phyloP scores from a whole-genome alignment of 1,140 invertebrate genomes.

The Drosophila kohkoa region DNA sequence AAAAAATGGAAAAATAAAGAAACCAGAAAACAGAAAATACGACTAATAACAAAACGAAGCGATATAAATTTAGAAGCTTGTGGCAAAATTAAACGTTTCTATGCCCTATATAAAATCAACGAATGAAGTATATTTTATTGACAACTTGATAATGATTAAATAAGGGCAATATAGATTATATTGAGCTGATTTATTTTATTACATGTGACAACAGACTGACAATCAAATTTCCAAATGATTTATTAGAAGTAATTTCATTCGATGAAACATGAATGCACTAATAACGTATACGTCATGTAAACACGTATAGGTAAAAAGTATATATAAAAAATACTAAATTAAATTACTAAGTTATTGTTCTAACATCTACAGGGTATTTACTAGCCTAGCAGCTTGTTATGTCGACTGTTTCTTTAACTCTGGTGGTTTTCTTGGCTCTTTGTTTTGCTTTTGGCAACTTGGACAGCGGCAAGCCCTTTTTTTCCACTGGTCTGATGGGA shows the following conservation, averaged over 20 bases:
- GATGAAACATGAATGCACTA: too few species aligned
- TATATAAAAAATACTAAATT: too few species aligned
- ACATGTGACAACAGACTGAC: too few species aligned
- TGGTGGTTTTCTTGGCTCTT: constrained; percentile 33
- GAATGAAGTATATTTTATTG: constrained; percentile 13
- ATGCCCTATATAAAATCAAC: constrained; percentile 19
- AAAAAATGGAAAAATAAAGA: constrained; percentile 14
- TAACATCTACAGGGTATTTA: constrained; percentile 8
- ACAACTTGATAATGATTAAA: not conserved
- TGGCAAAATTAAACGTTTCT: constrained; percentile 72
- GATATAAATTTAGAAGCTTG: constrained; percentile 78
- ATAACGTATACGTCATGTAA: too few species aligned
- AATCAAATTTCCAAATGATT: too few species aligned
- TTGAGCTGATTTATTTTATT: too few species aligned
- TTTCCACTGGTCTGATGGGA: constrained; percentile 61
- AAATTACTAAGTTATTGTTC: not conserved
- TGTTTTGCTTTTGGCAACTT: constrained; percentile 50
- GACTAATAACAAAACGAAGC: constrained; percentile 64
- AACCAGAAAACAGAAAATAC: constrained; percentile 47
- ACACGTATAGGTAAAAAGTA: too few species aligned
- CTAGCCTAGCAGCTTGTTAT: not conserved
- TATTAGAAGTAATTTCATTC: too few species aligned
- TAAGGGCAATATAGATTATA: not conserved
- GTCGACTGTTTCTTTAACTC: not conserved
- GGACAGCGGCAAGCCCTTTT: constrained; percentile 68